phyloP scores from a whole-genome alignment of 1,140 invertebrate species.

The Cherax destructor region DNA sequence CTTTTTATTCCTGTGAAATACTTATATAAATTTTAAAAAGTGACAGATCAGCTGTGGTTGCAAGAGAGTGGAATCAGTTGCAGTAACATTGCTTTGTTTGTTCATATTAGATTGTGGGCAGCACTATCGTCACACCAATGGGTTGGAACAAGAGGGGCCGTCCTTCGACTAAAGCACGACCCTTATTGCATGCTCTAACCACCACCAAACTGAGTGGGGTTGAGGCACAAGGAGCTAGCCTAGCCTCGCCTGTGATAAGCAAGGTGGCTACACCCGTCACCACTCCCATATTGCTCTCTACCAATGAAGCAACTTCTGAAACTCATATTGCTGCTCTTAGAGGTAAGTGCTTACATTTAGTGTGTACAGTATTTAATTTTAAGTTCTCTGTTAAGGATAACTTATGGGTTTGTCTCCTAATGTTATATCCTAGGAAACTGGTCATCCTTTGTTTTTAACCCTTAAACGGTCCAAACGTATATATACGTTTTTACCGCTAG shows the following conservation, averaged over 20 bases:
- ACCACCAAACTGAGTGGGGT: constrained; percentile 4
- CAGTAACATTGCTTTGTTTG: no score
- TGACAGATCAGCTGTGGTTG: no score
- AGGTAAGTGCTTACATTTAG: background rate
- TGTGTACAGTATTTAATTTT: no score
- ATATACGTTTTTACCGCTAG: no score
- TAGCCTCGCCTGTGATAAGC: background rate
- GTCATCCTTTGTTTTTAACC: no score
- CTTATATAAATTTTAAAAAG: no score
- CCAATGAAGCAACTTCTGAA: constrained; percentile 1
- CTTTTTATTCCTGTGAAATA: no score
- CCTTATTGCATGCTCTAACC: background rate
- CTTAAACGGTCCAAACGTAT: no score
- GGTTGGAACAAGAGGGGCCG: constrained; percentile 56
- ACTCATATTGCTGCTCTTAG: constrained; percentile 5
- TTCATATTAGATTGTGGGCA: constrained; percentile 27
- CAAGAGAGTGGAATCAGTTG: no score
- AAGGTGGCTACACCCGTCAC: constrained; percentile 15
- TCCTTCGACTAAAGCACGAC: constrained; percentile 26
- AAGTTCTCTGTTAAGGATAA: no score
- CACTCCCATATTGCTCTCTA: constrained; percentile 31
- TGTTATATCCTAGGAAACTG: no score
- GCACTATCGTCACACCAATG: constrained; percentile 56
- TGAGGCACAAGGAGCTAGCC: background rate
- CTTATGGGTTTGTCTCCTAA: no score